A percentile compares a stretch with the other conserved stretches of the same genome.
Conservation (phyloP, 2,113 vertebrate genomes). For the Limnothrissa miodon region DNA sequence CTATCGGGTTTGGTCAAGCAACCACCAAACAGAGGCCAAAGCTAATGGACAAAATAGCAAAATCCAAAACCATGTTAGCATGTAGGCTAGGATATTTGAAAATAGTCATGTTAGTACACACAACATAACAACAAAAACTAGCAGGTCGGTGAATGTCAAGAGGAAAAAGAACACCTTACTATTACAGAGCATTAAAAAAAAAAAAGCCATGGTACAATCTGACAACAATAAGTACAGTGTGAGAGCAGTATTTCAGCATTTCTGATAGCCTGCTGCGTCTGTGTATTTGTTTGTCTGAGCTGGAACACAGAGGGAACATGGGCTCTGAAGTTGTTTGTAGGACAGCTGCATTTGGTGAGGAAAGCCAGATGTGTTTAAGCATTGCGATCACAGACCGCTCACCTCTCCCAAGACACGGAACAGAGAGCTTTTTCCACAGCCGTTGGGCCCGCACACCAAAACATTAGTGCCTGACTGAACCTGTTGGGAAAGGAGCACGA, state of each 20-base stretch:
- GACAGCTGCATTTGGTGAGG: background rate
- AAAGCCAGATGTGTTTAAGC: background rate
- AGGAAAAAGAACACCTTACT: too few species aligned
- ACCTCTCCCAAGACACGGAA: conserved; percentile 97
- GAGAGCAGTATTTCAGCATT: too few species aligned
- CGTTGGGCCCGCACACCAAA: conserved; percentile 96
- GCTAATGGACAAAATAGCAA: conserved; percentile 61
- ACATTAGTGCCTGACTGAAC: conserved; percentile 94
- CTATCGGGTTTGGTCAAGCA: conserved; percentile 91
- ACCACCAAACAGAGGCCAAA: conserved; percentile 97
- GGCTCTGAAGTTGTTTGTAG: background rate
- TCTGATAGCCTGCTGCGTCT: background rate
- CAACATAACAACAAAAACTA: background rate
- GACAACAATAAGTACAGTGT: too few species aligned
- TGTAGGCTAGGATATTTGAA: background rate
- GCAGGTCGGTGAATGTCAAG: too few species aligned
- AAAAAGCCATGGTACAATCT: too few species aligned
- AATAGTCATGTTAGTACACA: background rate
- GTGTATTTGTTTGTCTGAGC: background rate
- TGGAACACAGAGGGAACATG: background rate
- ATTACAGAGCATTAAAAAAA: too few species aligned
- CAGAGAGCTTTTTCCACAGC: conserved; percentile 96
- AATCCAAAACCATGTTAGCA: background rate
- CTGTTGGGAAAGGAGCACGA: conserved; percentile 61
- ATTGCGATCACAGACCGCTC: conserved; percentile 35